Evolutionary conservation across 2,113 vertebrate genomes (phyloP).

Genomic region (Hassar affinis): DNA sequence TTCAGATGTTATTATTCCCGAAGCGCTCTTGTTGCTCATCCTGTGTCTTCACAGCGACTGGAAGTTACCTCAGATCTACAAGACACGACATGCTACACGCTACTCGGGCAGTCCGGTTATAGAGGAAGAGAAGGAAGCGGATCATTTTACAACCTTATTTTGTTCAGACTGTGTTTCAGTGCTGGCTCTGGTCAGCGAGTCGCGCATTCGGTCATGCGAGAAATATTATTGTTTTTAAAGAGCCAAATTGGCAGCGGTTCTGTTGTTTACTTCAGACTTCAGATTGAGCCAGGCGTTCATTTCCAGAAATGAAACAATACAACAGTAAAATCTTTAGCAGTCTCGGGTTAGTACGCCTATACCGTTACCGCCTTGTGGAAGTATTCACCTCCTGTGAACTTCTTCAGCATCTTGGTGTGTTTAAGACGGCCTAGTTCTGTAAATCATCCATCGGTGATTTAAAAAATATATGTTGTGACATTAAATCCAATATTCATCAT

Average conservation of each 20-base stretch:
- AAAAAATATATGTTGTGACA: not conserved
- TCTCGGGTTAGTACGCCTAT: not conserved
- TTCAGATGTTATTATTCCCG: no score
- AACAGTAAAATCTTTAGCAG: not conserved
- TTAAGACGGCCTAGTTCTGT: not conserved
- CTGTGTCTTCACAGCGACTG: not conserved
- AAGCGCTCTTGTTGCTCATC: not conserved
- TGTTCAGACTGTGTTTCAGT: not conserved
- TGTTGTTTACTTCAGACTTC: not conserved
- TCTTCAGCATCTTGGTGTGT: not conserved
- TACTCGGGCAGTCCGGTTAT: not conserved
- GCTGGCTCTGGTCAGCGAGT: not conserved
- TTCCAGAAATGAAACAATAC: not conserved
- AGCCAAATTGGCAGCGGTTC: not conserved
- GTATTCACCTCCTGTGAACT: not conserved
- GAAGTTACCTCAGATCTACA: slow-evolving; percentile 17
- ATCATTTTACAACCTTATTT: not conserved
- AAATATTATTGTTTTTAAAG: not conserved
- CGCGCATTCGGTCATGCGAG: not conserved
- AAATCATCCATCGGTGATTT: not conserved
- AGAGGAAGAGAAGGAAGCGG: not conserved
- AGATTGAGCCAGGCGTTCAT: not conserved
- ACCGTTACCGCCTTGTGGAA: not conserved
- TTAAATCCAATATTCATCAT: not conserved
- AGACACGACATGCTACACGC: slow-evolving; percentile 14